These are phyloP conservation scores for Phasia obesa DNA, from an alignment of 2,888 invertebrate genomes.

Conservation along the genomic window DNA sequence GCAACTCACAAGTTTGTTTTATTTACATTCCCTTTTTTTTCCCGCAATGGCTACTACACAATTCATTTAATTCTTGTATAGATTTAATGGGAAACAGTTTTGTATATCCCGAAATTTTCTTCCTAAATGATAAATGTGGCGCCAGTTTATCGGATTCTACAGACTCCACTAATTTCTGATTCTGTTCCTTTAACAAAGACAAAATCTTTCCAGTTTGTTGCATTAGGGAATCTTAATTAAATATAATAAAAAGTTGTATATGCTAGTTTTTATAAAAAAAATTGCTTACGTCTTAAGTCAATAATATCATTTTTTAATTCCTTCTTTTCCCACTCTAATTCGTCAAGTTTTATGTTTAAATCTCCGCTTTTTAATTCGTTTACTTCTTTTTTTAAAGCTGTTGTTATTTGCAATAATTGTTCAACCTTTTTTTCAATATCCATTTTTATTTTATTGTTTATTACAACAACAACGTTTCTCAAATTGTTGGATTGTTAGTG, in stretches of 20 bases:
- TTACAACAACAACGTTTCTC: not conserved
- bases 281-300: slow-evolving; percentile 52
- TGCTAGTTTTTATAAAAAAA: not conserved
- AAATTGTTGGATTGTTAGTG: not conserved
- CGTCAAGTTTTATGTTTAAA: slow-evolving; percentile 38
- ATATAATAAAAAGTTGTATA: not conserved
- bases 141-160: slow-evolving; percentile 28
- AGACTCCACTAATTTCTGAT: slow-evolving; percentile 30
- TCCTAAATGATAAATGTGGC: slow-evolving; percentile 13
- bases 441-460: slow-evolving; percentile 30
- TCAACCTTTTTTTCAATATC: slow-evolving; percentile 59
- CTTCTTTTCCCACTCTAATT: slow-evolving; percentile 46
- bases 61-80: slow-evolving; percentile 27
- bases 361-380: slow-evolving; percentile 45
- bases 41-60: too few relatives aligned
- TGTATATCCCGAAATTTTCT: slow-evolving; percentile 26
- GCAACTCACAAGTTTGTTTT: too few relatives aligned
- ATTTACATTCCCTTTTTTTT: too few relatives aligned
- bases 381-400: slow-evolving; percentile 45
- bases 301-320: slow-evolving; percentile 50
- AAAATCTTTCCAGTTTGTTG: slow-evolving; percentile 56
- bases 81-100: slow-evolving; percentile 51
- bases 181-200: slow-evolving; percentile 38
- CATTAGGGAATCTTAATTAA: slow-evolving; percentile 22
- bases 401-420: slow-evolving; percentile 52